Conservation (phyloP, 2,113 vertebrate genomes). For the Baryphthengus martii region DNA sequence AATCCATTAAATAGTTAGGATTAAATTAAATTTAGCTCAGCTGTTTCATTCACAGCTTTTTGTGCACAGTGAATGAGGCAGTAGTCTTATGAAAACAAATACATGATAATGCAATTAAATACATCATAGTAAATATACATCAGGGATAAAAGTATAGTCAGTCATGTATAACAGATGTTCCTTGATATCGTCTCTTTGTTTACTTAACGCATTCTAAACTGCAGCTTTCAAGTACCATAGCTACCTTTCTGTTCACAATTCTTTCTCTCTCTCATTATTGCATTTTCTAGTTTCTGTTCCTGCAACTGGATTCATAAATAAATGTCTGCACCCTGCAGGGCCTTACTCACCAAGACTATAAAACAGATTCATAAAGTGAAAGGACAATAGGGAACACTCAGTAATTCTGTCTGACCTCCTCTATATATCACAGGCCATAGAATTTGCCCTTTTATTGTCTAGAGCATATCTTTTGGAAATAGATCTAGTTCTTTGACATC, state of each 20-base stretch:
- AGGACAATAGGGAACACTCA: background rate
- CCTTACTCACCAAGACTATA: background rate
- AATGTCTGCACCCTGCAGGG: background rate
- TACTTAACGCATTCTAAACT: background rate
- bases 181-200: background rate
- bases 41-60: background rate
- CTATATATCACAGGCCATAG: background rate
- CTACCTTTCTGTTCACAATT: background rate
- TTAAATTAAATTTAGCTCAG: background rate
- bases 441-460: background rate
- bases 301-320: background rate
- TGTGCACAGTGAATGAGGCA: background rate
- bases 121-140: background rate
- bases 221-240: background rate
- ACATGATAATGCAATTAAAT: background rate
- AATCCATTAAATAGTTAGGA: background rate
- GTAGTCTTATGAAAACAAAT: background rate
- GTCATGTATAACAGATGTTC: background rate
- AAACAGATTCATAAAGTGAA: background rate
- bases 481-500: background rate
- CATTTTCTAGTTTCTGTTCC: background rate
- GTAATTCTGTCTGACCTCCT: background rate
- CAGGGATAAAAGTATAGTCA: background rate
- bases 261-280: background rate
- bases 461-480: background rate